Conservation (phyloP, 2,797 vertebrate species). For the Falco berigora region DNA sequence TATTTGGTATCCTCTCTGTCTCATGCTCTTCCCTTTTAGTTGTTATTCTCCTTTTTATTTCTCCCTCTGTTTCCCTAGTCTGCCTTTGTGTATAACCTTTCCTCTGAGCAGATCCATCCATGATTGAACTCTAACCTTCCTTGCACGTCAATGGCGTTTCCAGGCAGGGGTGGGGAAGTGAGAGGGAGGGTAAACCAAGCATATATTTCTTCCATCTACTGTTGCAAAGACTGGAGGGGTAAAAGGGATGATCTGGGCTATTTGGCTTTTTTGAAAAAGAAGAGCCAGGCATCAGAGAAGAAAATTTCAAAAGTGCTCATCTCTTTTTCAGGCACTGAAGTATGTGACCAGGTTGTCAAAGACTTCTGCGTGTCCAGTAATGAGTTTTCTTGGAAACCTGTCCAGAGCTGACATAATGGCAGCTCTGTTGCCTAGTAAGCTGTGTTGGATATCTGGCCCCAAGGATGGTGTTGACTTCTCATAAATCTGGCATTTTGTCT, state of each 20-base stretch:
- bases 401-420: not conserved
- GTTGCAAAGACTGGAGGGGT: not conserved
- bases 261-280: not conserved
- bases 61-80: not conserved
- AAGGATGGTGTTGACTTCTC: not conserved
- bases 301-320: not conserved
- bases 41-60: not conserved
- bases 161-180: fast-evolving
- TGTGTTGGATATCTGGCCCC: not conserved
- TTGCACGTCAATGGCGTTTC: not conserved
- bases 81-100: not conserved
- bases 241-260: not conserved
- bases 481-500: not conserved
- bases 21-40: not conserved
- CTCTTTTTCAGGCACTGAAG: not conserved
- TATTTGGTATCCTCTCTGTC: not conserved
- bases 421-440: not conserved
- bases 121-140: not conserved
- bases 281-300: not conserved
- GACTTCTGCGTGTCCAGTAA: not conserved
- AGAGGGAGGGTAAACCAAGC: not conserved
- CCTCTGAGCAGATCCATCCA: not conserved
- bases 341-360: not conserved
- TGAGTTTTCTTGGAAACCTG: not conserved
- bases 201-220: not conserved